Evolutionary conservation across 2,113 vertebrate genomes (phyloP).

Genomic region (Danionella cerebrum): DNA sequence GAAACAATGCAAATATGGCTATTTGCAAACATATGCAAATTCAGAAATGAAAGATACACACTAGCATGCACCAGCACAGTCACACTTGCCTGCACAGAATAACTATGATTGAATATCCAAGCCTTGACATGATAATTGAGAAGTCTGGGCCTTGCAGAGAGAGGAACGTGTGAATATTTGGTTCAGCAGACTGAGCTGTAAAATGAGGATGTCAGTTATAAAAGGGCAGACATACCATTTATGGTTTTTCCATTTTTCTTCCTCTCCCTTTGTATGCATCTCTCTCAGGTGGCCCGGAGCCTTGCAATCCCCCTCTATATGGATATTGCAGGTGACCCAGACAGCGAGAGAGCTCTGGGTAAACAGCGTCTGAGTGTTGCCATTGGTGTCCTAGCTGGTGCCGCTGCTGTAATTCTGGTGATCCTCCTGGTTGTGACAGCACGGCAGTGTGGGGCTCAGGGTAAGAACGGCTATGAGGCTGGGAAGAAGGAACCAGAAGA

Average conservation of each 20-base stretch:
- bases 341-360: slow-evolving; percentile 77
- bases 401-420: slow-evolving; percentile 85
- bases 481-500: slow-evolving; percentile 91
- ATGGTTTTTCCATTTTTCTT: slow-evolving; percentile 1
- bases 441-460: slow-evolving; percentile 85
- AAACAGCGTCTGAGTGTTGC: slow-evolving; percentile 88
- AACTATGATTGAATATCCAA: slow-evolving; percentile 26
- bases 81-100: slow-evolving; percentile 16
- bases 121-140: slow-evolving; percentile 32
- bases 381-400: slow-evolving; percentile 85
- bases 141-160: slow-evolving; percentile 19
- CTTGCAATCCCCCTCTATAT: slow-evolving; percentile 80
- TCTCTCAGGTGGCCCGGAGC: slow-evolving; percentile 78
- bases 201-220: slow-evolving; percentile 17
- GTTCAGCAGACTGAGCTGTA: slow-evolving; percentile 2
- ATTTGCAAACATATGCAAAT: neutral
- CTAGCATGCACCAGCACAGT: neutral
- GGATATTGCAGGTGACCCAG: slow-evolving; percentile 91
- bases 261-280: slow-evolving; percentile 37
- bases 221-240: neutral
- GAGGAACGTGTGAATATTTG: neutral
- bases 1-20: too few species aligned
- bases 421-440: slow-evolving; percentile 89
- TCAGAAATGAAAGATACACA: slow-evolving; percentile 8
- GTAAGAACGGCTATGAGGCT: slow-evolving; percentile 83